phyloP scores from a whole-genome alignment of 2,888 invertebrate species.

The Dicycla oo region DNA sequence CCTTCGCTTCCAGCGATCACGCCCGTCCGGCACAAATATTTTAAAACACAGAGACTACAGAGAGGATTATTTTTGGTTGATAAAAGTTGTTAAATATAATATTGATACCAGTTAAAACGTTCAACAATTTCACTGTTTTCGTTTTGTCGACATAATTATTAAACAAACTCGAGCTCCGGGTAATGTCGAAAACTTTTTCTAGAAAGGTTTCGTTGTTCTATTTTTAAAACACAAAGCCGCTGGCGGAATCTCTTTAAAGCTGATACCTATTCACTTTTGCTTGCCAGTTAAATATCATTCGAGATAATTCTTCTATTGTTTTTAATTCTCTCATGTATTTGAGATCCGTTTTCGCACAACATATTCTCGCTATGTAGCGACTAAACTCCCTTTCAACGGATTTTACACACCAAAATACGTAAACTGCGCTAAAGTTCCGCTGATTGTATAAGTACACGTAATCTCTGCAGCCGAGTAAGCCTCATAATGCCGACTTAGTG shows the following conservation, averaged over 20 bases:
- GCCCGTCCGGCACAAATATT: too few species aligned
- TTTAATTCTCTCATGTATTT: constrained; percentile 15
- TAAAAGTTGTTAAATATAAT: constrained; percentile 4
- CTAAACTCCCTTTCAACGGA: constrained; percentile 1
- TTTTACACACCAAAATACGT: constrained; percentile 18
- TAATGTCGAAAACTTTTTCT: constrained; percentile 31
- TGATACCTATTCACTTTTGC: constrained; percentile 39
- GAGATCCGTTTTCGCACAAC: background rate
- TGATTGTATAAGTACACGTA: constrained; percentile 38
- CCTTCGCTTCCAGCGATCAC: too few species aligned
- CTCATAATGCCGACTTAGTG: constrained; percentile 42
- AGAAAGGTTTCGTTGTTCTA: constrained; percentile 43
- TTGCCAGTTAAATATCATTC: constrained; percentile 37
- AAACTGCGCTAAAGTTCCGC: constrained; percentile 10
- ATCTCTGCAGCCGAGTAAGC: constrained; percentile 39
- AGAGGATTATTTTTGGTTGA: constrained; percentile 6
- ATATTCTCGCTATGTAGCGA: background rate
- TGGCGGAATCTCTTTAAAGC: constrained; percentile 26
- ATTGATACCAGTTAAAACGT: constrained; percentile 28
- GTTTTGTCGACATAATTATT: constrained; percentile 33
- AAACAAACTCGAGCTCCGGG: constrained; percentile 26
- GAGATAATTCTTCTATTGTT: constrained; percentile 28
- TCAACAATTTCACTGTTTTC: constrained; percentile 21
- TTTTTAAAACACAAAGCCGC: constrained; percentile 42
- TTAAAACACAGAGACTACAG: too few species aligned